phyloP scores from a whole-genome alignment of 1,140 invertebrate genomes.

The Leptinotarsa defecta region DNA sequence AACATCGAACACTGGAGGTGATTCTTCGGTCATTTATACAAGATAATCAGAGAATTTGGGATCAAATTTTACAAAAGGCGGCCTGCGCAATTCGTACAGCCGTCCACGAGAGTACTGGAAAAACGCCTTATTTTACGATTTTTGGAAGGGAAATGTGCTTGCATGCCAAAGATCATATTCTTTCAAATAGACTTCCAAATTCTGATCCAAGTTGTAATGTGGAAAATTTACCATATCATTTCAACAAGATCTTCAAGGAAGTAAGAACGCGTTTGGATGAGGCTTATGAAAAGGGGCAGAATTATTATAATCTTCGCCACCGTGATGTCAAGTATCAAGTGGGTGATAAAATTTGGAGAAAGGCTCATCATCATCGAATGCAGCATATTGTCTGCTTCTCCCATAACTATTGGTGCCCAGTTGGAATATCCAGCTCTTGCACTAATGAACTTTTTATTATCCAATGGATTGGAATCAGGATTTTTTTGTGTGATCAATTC shows the following conservation, averaged over 20 bases:
- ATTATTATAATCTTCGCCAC: not conserved
- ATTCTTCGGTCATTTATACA: slow-evolving; percentile 16
- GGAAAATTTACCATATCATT: not conserved
- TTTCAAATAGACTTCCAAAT: not conserved
- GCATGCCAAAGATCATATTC: not conserved
- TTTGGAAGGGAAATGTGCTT: slow-evolving; percentile 22
- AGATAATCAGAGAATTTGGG: slow-evolving; percentile 24
- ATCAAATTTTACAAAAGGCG: slow-evolving; percentile 11
- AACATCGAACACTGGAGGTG: not conserved
- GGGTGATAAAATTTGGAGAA: not conserved
- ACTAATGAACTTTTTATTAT: no score
- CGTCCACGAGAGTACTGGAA: slow-evolving; percentile 5
- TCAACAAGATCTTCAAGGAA: slow-evolving; percentile 5
- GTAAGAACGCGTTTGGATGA: not conserved
- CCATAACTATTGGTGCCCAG: no score
- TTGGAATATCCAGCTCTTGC: no score
- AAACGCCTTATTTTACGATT: slow-evolving; percentile 19
- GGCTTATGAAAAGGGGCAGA: not conserved
- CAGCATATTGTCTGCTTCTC: not conserved
- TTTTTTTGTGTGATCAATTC: not conserved
- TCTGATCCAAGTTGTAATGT: not conserved
- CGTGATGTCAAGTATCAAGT: not conserved
- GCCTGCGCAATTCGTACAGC: slow-evolving; percentile 19
- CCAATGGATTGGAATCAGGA: no score
- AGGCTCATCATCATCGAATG: not conserved